These are phyloP conservation scores for Cephalophus harveyi DNA, from an alignment of 2,113 vertebrate genomes.

Conservation along the genomic window DNA sequence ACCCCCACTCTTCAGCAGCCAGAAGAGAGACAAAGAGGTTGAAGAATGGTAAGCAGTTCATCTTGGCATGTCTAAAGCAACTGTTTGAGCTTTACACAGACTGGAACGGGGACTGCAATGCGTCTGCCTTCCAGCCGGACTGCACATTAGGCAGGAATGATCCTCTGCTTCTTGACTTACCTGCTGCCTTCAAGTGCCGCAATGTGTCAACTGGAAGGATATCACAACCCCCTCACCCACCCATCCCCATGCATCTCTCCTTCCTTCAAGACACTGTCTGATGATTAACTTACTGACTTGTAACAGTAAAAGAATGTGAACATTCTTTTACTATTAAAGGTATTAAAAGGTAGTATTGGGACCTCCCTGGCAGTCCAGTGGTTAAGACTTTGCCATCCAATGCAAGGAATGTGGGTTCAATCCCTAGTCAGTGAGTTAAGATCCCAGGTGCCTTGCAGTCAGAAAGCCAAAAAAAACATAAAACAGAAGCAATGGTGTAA, in stretches of 20 bases:
- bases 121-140: not conserved
- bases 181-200: not conserved
- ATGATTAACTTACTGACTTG: not conserved
- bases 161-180: not conserved
- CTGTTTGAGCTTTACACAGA: not conserved
- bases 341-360: not conserved
- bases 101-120: rapidly evolving
- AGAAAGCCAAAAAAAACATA: not conserved
- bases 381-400: not conserved
- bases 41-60: not conserved
- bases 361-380: not conserved
- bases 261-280: not conserved
- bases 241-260: not conserved
- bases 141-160: rapidly evolving
- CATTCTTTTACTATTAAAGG: not conserved
- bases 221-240: not conserved
- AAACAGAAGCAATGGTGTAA: not conserved
- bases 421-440: not conserved
- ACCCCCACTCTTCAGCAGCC: rapidly evolving
- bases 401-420: not conserved
- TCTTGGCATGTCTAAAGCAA: not conserved
- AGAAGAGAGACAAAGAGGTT: not conserved
- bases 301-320: not conserved
- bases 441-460: not conserved
- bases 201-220: not conserved